phyloP scores from a whole-genome alignment of 2,113 vertebrate genomes.

The Scophthalmus maximus region DNA sequence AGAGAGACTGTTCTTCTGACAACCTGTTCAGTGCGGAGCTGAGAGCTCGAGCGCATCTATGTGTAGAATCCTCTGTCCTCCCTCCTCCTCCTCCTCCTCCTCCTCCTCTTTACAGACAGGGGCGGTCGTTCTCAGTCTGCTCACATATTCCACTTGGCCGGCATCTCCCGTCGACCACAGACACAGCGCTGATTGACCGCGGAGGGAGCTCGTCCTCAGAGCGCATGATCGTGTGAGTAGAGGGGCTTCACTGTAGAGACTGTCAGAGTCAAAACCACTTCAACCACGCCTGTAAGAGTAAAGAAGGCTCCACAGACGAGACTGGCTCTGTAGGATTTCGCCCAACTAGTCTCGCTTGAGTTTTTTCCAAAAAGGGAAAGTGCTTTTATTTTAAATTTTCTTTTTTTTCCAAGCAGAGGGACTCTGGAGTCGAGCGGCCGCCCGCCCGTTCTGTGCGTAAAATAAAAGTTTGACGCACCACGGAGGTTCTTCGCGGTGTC shows the following conservation, averaged over 20 bases:
- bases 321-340: background rate
- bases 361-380: conserved; percentile 44
- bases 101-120: conserved; percentile 64
- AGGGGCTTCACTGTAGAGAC: conserved; percentile 51
- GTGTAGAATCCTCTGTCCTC: conserved; percentile 60
- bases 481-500: conserved; percentile 38
- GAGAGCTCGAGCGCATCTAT: conserved; percentile 59
- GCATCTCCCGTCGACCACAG: conserved; percentile 75
- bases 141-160: conserved; percentile 79
- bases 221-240: conserved; percentile 59
- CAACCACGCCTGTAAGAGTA: conserved; percentile 50
- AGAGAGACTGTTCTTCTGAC: conserved; percentile 54
- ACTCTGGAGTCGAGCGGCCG: conserved; percentile 16
- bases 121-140: conserved; percentile 83
- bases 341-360: conserved; percentile 25
- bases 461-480: conserved; percentile 60
- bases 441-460: conserved; percentile 41
- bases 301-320: conserved; percentile 29
- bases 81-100: conserved; percentile 1
- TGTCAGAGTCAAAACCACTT: conserved; percentile 35
- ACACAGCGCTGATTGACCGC: conserved; percentile 75
- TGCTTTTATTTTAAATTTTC: conserved; percentile 22
- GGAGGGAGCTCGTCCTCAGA: conserved; percentile 58
- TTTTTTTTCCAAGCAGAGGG: conserved; percentile 25
- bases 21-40: conserved; percentile 75